phyloP scores from a whole-genome alignment of 2,113 vertebrate species.

The Copsychus sechellarum region DNA sequence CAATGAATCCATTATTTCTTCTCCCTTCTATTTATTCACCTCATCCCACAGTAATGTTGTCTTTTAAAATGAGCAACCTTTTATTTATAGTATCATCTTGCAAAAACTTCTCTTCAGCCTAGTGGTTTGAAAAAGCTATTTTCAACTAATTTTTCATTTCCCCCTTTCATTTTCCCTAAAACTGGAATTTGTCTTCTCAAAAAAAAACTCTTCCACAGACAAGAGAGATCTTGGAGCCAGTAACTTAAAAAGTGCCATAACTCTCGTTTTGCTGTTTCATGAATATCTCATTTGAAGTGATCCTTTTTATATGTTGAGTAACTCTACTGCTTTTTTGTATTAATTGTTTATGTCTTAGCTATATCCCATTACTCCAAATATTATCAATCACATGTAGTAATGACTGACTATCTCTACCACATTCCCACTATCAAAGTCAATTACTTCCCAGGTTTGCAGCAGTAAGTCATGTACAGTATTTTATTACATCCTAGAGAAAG shows the following conservation, averaged over 20 bases:
- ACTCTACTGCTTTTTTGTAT: not conserved
- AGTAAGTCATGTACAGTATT: not conserved
- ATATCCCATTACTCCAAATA: not conserved
- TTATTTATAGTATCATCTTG: not conserved
- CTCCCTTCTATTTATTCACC: not conserved
- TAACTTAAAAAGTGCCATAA: not conserved
- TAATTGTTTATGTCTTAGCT: not conserved
- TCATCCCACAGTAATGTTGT: not conserved
- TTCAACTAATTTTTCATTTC: not conserved
- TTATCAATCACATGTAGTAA: not conserved
- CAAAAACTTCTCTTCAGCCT: not conserved
- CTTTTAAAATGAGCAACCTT: not conserved
- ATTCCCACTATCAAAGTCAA: not conserved
- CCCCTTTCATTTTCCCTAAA: not conserved
- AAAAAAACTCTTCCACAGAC: not conserved
- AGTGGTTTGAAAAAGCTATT: not conserved
- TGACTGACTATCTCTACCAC: not conserved
- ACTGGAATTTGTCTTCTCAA: not conserved
- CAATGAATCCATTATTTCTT: not conserved
- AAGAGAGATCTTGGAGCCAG: not conserved
- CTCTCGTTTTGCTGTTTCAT: not conserved
- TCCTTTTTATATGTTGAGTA: not conserved
- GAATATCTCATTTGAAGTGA: not conserved
- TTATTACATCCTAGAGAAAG: not conserved
- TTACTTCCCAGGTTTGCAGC: not conserved